Evolutionary conservation across 2,797 vertebrate genomes (phyloP), one percentile per base, ranked within the genome.

Genomic region (Pseudopleuronectes americanus): DNA sequence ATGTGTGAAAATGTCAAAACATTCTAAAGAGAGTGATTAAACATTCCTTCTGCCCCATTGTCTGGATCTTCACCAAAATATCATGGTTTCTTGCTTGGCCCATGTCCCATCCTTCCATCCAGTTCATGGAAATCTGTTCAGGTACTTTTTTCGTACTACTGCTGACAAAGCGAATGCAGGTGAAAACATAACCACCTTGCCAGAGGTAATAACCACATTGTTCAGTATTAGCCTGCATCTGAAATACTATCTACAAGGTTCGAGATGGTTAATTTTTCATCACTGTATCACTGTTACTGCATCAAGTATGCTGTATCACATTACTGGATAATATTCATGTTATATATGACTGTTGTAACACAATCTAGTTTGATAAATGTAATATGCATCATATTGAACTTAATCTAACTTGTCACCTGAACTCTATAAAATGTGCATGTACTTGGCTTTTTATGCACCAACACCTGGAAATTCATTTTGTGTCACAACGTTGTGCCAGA

Each of bases 201-300:
- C 43, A 45, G 43, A 16, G 14, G 14, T 17, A 45, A 5, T 16
- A 45, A 45, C 43, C 33, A 58, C 8, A 6, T 66, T 52, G 21
- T 62, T 56, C 49, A 26, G 17, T 49, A 41, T 60, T 17, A 19
- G 54, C 24, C 65, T 76, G 16, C 28, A 71, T 76, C 57, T 77
- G 67, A 80, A 84, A 77, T 71, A 47, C 61, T 33, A 82, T 52
- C 64, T 57, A 56, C 56, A 65, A 56, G 55, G 57, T 56, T 62
- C 26, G 57, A 48, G 58, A 62, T 63, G 59, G 72, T 79, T n/a
- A 53, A 77, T 78, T 76, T 83, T 80, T 77, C 65, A 84, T 83
- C 52, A 72, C 38, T 68, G 74, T 53, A 57, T 78, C 72, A 67
- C 64, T 57, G 58, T 75, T 79, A 73, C 81, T 78, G 58, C 51